These are phyloP conservation scores for Trachythela sp. DNA, from an alignment of 64 coral and sea anemone genomes.

Conservation along the genomic window DNA sequence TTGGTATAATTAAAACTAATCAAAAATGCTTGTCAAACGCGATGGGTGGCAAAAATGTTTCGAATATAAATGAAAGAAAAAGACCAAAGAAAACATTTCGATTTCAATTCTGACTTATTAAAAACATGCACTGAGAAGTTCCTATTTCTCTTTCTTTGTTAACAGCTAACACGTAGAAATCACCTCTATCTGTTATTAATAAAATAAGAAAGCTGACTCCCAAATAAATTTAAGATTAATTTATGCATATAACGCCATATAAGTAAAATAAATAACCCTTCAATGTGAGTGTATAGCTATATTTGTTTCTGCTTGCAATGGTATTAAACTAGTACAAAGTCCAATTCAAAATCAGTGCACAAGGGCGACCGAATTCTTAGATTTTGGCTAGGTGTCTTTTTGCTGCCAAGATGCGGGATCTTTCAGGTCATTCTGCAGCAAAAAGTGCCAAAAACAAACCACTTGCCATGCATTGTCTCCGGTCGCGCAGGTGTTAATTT, in stretches of 20 bases:
- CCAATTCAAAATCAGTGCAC: background rate
- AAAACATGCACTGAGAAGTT: background rate
- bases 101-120: background rate
- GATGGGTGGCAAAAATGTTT: background rate
- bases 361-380: background rate
- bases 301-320: background rate
- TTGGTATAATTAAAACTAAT: background rate
- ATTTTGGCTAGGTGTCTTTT: background rate
- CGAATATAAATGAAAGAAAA: conserved; percentile 8
- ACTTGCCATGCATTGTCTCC: background rate
- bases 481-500: background rate
- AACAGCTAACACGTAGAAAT: background rate
- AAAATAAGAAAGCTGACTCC: no score
- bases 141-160: background rate
- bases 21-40: background rate
- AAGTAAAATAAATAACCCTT: background rate
- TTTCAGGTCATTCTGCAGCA: background rate
- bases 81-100: background rate
- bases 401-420: background rate
- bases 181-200: no score
- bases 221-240: background rate
- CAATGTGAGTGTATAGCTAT: background rate
- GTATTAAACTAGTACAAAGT: background rate
- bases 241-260: background rate
- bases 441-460: background rate